Evolutionary conservation across 2,113 vertebrate species (phyloP), one percentile per base, ranked within the genome.

Genomic region (Cettia cetti): DNA sequence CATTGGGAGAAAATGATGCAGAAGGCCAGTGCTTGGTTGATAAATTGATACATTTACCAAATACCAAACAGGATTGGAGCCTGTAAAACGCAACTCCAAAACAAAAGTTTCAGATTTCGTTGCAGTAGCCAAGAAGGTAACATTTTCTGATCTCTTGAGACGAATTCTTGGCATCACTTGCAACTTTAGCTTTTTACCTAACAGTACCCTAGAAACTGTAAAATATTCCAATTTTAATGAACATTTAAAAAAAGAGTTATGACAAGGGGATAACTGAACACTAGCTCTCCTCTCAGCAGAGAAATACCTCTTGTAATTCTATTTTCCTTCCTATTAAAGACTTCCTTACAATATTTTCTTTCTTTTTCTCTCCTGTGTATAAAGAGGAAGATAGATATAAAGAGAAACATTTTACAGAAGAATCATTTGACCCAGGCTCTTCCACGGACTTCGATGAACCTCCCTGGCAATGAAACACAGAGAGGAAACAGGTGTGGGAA

Each of bases 401-500:
- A 94, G 82, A 96, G 59, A 90, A 90, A 76, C 10, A 6, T 72
- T 93, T 85, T 82, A 79, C 54, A 72, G 81, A 89, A 90, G 79
- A 94, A 81, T 72, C 1, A 0, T 69, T 92, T 93, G 79, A 94
- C 71, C 39, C 52, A 69, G 63, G 68, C 53, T 92, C 27, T 56
- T 95, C 64, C 80, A 75, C 52, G 86, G 69, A 71, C 82, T 69
- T 72, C 1, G 0, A 60, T 68, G 76, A 85, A 64, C 49, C 60
- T 72, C 85, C 47, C 52, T 93, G 85, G 85, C 89, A 92, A 33
- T 57, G 88, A 88, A 95, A 90, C 86, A 80, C 49, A 56, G 37
- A 74, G 90, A 93, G 94, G 93, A 96, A 95, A 69, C 95, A 96
- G 96, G 95, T 95, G 95, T 94, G 79, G 82, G 71, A 91, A 75